Percentiles rank a stretch among this genome's conserved stretches.
Evolutionary conservation across 2,797 vertebrate genomes (phyloP).

Genomic region (Acanthurus tractus): DNA sequence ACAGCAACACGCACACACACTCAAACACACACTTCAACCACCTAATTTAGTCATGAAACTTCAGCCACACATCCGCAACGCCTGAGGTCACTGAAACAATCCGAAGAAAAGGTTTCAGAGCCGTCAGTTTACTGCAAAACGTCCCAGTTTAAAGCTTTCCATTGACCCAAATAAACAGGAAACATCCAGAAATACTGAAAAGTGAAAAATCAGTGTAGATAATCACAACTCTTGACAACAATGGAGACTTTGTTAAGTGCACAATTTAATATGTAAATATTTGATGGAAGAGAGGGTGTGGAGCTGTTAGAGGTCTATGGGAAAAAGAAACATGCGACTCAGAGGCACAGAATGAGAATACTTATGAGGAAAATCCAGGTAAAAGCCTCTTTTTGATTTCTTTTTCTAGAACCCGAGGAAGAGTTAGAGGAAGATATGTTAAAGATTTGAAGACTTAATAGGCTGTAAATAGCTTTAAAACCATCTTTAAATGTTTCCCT

Average conservation of each 20-base stretch:
- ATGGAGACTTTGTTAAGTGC: constrained; percentile 86
- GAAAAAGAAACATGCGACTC: not conserved
- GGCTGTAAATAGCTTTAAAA: not conserved
- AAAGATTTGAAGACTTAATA: not conserved
- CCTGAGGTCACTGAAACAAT: constrained; percentile 60
- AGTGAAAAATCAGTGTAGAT: constrained; percentile 85
- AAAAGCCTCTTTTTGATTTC: not conserved
- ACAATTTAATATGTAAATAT: constrained; percentile 87
- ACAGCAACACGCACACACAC: constrained; percentile 25
- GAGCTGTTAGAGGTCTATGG: not conserved
- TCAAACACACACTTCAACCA: constrained; percentile 12
- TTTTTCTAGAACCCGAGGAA: too few species aligned
- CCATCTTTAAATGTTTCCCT: not conserved
- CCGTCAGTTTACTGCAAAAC: constrained; percentile 38
- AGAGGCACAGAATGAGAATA: not conserved
- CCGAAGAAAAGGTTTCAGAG: constrained; percentile 39
- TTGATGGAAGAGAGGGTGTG: constrained; percentile 81
- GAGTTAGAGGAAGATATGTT: not conserved
- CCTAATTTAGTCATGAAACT: constrained; percentile 35
- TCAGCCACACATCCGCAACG: constrained; percentile 30
- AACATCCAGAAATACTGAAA: constrained; percentile 87
- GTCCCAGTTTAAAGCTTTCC: constrained; percentile 51
- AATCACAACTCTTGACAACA: constrained; percentile 87
- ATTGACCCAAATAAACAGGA: constrained; percentile 93
- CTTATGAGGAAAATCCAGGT: constrained; percentile 30